Evolutionary conservation across 2,888 invertebrate species (phyloP).

Genomic region (Ennomos erosarius): DNA sequence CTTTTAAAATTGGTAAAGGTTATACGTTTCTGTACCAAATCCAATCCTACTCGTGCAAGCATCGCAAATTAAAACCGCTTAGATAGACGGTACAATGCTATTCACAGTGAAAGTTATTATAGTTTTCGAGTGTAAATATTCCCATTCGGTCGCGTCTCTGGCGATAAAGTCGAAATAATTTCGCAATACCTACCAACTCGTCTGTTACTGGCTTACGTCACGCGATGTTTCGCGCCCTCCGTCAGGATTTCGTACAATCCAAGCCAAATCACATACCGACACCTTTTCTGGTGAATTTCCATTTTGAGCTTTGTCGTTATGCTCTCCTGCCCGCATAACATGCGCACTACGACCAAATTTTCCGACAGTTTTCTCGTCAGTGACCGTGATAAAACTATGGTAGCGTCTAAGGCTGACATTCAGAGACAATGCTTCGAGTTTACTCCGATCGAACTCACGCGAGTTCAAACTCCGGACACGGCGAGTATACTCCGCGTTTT

Average conservation of each 20-base stretch:
- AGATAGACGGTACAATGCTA: constrained; percentile 24
- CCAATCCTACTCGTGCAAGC: constrained; percentile 4
- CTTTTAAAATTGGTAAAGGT: too few relatives aligned
- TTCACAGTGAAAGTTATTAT: constrained; percentile 35
- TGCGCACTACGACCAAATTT: too few relatives aligned
- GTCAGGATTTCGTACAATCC: constrained; percentile 54
- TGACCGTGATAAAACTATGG: too few relatives aligned
- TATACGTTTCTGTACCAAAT: not conserved
- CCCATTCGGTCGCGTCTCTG: constrained; percentile 38
- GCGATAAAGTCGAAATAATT: constrained; percentile 50
- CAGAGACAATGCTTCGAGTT: too few relatives aligned
- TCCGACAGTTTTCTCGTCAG: too few relatives aligned
- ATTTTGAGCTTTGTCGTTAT: constrained; percentile 14
- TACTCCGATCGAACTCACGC: too few relatives aligned
- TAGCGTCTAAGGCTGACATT: too few relatives aligned
- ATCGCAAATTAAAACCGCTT: constrained; percentile 15
- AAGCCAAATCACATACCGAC: constrained; percentile 16
- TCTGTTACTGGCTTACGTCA: constrained; percentile 52
- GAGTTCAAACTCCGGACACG: too few relatives aligned
- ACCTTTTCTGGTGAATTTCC: constrained; percentile 1
- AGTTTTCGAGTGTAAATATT: constrained; percentile 40
- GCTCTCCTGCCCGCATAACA: too few relatives aligned
- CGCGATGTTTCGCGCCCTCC: constrained; percentile 54
- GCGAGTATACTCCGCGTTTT: too few relatives aligned
- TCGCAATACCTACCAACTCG: constrained; percentile 44